A percentile compares a stretch with the other conserved stretches of the same genome.
phyloP scores from a whole-genome alignment of 2,797 vertebrate genomes.

The Propithecus deckenii region DNA sequence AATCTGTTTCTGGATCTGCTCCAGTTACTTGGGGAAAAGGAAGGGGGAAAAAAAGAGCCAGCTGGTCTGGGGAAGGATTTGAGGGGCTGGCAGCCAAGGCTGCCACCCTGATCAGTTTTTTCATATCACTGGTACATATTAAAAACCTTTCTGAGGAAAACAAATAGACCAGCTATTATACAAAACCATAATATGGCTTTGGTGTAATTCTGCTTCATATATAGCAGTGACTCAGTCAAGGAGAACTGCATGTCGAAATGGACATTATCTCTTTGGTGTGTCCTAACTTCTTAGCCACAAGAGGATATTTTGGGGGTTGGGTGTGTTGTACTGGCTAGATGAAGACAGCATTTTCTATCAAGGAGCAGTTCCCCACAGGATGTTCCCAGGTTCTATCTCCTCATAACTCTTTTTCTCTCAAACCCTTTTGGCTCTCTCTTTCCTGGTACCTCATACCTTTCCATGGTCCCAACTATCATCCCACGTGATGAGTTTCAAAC shows the following conservation, averaged over 20 bases:
- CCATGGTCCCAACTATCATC: not conserved
- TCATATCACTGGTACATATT: not conserved
- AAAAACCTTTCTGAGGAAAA: conserved; percentile 8
- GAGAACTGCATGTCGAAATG: not conserved
- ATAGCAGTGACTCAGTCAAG: not conserved
- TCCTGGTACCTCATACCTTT: not conserved
- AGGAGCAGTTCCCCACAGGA: not conserved
- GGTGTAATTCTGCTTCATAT: not conserved
- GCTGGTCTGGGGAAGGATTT: conserved; percentile 28
- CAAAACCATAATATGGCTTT: not conserved
- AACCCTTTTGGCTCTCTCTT: not conserved
- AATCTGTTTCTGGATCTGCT: conserved; percentile 43
- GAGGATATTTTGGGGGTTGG: not conserved
- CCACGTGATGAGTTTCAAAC: not conserved
- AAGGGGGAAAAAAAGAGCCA: not conserved
- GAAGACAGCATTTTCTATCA: not conserved
- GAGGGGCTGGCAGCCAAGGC: not conserved
- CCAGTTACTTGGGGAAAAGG: conserved; percentile 4
- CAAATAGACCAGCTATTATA: not conserved
- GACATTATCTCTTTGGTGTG: not conserved
- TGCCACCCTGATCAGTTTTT: not conserved
- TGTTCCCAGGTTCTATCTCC: not conserved
- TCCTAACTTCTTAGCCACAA: not conserved
- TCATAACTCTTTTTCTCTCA: not conserved
- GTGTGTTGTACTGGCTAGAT: not conserved